These are phyloP conservation scores for Squalus acanthias DNA, from an alignment of 2,797 vertebrate species.

Conservation along the genomic window DNA sequence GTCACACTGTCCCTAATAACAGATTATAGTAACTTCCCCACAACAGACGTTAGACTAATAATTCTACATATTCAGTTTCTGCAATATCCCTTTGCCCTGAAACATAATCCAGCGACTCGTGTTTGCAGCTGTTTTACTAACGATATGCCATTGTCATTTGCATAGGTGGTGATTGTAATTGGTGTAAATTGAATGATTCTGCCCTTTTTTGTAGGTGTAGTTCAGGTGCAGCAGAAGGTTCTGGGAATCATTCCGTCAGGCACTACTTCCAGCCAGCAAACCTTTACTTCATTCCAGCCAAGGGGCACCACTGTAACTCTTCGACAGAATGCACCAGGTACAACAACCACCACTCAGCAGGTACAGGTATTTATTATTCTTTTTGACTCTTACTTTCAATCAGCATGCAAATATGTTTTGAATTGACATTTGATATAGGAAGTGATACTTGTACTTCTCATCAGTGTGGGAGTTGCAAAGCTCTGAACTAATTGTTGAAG, in stretches of 20 bases:
- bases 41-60: background rate
- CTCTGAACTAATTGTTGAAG: background rate
- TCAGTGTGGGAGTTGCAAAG: background rate
- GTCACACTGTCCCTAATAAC: background rate
- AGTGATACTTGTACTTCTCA: background rate
- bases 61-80: background rate
- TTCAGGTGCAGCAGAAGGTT: constrained; percentile 92
- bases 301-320: constrained; percentile 85
- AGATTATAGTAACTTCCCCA: background rate
- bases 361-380: constrained; percentile 45
- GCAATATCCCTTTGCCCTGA: background rate
- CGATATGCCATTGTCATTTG: background rate
- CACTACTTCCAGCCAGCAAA: constrained; percentile 76
- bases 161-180: constrained; percentile 42
- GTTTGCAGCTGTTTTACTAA: background rate
- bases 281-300: constrained; percentile 89
- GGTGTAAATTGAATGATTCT: constrained; percentile 43
- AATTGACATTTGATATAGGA: background rate
- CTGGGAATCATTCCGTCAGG: constrained; percentile 91
- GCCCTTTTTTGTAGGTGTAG: constrained; percentile 67
- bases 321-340: constrained; percentile 70
- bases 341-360: constrained; percentile 67
- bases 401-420: background rate
- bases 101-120: background rate
- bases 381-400: background rate